These are phyloP conservation scores for Crenichthys baileyi DNA, from an alignment of 2,797 vertebrate species.

Conservation along the genomic window DNA sequence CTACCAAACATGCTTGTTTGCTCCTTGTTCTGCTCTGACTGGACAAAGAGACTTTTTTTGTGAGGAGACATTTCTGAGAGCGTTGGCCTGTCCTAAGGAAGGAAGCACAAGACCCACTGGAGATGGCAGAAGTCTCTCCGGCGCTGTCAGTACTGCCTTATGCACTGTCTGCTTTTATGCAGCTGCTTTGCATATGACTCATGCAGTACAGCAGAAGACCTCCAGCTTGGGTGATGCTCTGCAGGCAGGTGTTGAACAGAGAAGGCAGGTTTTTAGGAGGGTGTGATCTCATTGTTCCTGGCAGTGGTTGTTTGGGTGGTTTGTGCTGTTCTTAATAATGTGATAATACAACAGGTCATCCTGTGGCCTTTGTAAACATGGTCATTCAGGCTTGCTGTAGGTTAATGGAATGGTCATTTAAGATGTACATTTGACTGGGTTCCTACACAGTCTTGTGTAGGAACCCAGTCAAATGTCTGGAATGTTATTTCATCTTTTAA, in stretches of 20 bases:
- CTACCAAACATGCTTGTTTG: slow-evolving; percentile 60
- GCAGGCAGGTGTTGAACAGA: slow-evolving; percentile 27
- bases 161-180: slow-evolving; percentile 7
- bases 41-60: slow-evolving; percentile 70
- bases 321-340: slow-evolving; percentile 13
- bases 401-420: background rate
- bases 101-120: slow-evolving; percentile 68
- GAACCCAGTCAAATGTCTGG: background rate
- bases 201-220: slow-evolving; percentile 61
- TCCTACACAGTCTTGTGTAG: background rate
- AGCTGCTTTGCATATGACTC: slow-evolving; percentile 28
- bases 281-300: slow-evolving; percentile 13
- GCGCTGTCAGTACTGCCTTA: slow-evolving; percentile 61
- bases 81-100: slow-evolving; percentile 59
- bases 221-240: slow-evolving; percentile 47
- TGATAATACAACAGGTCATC: background rate
- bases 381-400: no score
- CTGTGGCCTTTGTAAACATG: background rate
- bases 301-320: slow-evolving; percentile 8
- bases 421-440: background rate
- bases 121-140: slow-evolving; percentile 47
- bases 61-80: slow-evolving; percentile 66
- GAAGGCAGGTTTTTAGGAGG: background rate
- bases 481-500: background rate
- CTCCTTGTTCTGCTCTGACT: slow-evolving; percentile 60